Conservation (phyloP, 2,113 vertebrate genomes). For the Rhabdornis inornatus region DNA sequence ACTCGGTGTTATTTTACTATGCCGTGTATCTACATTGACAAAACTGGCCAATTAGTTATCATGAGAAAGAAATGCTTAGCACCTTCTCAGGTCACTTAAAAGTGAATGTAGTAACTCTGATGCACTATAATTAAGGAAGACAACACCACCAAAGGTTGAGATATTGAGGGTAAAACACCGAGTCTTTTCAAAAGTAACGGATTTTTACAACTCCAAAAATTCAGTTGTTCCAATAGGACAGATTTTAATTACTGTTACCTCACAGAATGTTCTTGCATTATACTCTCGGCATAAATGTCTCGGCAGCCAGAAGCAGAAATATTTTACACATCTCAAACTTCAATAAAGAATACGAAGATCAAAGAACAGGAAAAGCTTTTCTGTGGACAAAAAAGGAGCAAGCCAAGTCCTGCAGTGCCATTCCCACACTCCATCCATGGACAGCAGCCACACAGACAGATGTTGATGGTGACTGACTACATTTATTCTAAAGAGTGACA, state of each 20-base stretch:
- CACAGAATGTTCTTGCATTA: background rate
- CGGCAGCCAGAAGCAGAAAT: background rate
- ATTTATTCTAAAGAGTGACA: conserved; percentile 67
- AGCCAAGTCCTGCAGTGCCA: conserved; percentile 50
- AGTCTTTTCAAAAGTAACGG: background rate
- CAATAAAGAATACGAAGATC: conserved; percentile 39
- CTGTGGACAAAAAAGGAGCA: conserved; percentile 54
- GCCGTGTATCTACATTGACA: background rate
- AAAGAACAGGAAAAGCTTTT: conserved; percentile 44
- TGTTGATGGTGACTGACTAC: conserved; percentile 68
- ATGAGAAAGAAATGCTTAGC: background rate
- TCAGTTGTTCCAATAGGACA: background rate
- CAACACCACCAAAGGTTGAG: background rate
- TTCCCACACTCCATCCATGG: conserved; percentile 20
- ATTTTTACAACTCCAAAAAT: background rate
- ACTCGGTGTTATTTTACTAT: background rate
- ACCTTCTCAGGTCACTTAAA: background rate
- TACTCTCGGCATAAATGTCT: background rate
- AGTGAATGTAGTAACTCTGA: background rate
- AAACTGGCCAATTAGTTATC: background rate
- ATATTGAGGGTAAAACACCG: background rate
- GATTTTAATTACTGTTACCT: conserved; percentile 11
- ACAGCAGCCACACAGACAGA: conserved; percentile 67
- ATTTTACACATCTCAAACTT: background rate
- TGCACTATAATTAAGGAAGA: background rate